Evolutionary conservation across 92 coral and sea anemone genomes (phyloP).

Genomic region (Phymanthus crucifer): DNA sequence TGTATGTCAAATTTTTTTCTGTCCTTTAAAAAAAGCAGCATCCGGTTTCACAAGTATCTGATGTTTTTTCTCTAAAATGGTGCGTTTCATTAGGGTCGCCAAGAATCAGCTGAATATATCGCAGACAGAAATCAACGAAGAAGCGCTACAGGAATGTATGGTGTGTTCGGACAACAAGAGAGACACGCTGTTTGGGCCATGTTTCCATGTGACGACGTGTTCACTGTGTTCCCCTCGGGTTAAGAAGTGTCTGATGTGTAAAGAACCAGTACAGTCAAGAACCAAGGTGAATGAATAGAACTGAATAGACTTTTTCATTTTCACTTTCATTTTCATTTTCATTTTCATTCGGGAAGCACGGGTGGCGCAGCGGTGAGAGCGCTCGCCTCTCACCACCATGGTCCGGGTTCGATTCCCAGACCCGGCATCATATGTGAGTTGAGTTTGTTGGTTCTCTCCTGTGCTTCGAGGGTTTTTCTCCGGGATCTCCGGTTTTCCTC

Average conservation of each 20-base stretch:
- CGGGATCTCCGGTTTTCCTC: too few relatives aligned
- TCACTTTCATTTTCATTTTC: too few relatives aligned
- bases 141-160: constrained; percentile 89
- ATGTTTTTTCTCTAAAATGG: too few relatives aligned
- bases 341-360: too few relatives aligned
- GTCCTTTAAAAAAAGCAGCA: not conserved
- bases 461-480: too few relatives aligned
- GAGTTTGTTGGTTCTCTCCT: too few relatives aligned
- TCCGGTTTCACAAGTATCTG: too few relatives aligned
- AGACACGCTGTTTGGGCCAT: constrained; percentile 96
- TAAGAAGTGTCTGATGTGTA: constrained; percentile 94
- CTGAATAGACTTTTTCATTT: too few relatives aligned
- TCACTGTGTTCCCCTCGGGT: constrained; percentile 96
- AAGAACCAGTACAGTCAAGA: constrained; percentile 93
- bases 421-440: too few relatives aligned
- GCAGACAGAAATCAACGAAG: constrained; percentile 59
- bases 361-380: too few relatives aligned
- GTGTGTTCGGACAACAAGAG: constrained; percentile 96
- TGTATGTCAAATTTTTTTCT: not conserved
- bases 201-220: constrained; percentile 97
- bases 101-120: constrained; percentile 62
- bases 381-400: too few relatives aligned
- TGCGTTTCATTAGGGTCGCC: constrained; percentile 33
- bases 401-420: too few relatives aligned
- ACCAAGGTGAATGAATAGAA: constrained; percentile 72